Evolutionary conservation across 2,888 invertebrate species (phyloP).

Genomic region (Teleogryllus oceanicus): DNA sequence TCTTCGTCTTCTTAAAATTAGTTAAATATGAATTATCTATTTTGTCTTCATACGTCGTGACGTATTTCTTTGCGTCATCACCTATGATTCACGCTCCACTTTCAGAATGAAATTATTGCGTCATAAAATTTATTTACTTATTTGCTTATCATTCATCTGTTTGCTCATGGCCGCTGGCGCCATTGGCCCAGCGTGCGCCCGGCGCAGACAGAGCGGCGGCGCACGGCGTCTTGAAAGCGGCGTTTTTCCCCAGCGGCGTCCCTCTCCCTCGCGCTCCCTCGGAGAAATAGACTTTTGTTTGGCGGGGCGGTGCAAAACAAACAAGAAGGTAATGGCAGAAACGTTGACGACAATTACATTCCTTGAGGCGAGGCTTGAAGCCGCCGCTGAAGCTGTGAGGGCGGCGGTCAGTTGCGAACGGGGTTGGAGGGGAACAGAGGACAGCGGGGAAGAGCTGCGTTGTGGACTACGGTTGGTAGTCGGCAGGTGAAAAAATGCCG

Average conservation of each 20-base stretch:
- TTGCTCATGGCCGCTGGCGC: too few relatives aligned
- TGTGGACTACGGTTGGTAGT: background rate
- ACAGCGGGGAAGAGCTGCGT: background rate
- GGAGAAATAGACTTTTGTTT: background rate
- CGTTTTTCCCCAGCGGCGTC: background rate
- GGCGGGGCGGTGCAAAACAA: background rate
- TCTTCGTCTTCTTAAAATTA: too few relatives aligned
- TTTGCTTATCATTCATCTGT: too few relatives aligned
- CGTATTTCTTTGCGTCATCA: too few relatives aligned
- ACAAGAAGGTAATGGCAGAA: slow-evolving; percentile 9
- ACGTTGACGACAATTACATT: slow-evolving; percentile 18
- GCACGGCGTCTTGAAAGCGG: background rate
- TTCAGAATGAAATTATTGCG: too few relatives aligned
- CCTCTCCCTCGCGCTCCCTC: background rate
- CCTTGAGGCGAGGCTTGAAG: background rate
- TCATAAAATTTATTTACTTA: too few relatives aligned
- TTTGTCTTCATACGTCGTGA: too few relatives aligned
- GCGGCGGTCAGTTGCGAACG: background rate
- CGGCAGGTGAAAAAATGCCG: too few relatives aligned
- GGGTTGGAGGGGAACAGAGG: background rate
- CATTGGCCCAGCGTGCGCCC: too few relatives aligned
- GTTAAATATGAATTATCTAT: too few relatives aligned
- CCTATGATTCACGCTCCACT: too few relatives aligned
- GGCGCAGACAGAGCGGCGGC: too few relatives aligned
- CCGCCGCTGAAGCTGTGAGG: background rate